phyloP scores from a whole-genome alignment of 2,113 vertebrate genomes.

The Lethenteron camtschaticum region DNA sequence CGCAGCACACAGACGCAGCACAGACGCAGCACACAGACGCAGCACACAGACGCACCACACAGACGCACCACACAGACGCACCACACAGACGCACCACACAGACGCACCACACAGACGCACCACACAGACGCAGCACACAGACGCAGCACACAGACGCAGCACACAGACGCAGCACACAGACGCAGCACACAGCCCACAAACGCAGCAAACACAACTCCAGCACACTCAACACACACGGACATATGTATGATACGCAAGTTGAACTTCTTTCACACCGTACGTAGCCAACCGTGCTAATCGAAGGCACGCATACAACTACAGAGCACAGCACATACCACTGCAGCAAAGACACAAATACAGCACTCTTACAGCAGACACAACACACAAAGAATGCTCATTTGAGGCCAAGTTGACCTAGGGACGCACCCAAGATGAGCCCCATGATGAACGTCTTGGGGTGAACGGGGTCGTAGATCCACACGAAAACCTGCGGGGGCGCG shows the following conservation, averaged over 20 bases:
- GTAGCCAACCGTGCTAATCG: too few species aligned
- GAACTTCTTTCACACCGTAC: too few species aligned
- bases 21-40: too few species aligned
- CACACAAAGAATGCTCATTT: background rate
- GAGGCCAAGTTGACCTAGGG: background rate
- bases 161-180: background rate
- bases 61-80: background rate
- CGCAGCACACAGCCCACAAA: too few species aligned
- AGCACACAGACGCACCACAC: background rate
- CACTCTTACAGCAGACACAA: background rate
- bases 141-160: too few species aligned
- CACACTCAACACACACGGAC: too few species aligned
- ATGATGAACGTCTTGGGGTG: constrained; percentile 97
- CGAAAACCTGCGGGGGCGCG: constrained; percentile 39
- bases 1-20: too few species aligned
- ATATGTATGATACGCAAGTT: too few species aligned
- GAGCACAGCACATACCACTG: background rate
- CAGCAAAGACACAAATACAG: background rate
- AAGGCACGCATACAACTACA: background rate
- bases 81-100: too few species aligned
- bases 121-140: too few species aligned
- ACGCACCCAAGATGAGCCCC: constrained; percentile 89
- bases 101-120: too few species aligned
- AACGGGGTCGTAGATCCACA: constrained; percentile 97
- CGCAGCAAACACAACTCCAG: too few species aligned